Percentiles rank a stretch among this genome's conserved stretches.
Conservation (phyloP, 2,113 vertebrate species). For the Indicator indicator region DNA sequence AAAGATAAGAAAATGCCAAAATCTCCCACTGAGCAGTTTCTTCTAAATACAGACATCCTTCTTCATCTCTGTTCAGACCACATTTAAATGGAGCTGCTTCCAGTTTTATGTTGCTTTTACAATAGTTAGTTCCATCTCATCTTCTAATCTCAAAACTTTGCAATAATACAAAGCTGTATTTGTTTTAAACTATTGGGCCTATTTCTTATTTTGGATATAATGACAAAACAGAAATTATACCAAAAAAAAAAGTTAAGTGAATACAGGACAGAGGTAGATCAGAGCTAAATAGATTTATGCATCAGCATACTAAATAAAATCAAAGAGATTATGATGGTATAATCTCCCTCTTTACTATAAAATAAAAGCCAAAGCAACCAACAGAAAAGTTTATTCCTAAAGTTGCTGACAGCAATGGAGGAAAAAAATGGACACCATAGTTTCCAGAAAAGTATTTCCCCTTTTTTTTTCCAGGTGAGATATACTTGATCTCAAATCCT, state of each 20-base stretch:
- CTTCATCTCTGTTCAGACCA: neutral
- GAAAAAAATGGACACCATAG: neutral
- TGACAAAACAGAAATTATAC: neutral
- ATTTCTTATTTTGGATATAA: neutral
- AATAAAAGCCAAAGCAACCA: neutral
- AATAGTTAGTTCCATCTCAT: neutral
- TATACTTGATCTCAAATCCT: neutral
- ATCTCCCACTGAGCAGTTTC: neutral
- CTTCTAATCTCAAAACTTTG: neutral
- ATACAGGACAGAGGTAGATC: neutral
- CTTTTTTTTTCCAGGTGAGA: neutral
- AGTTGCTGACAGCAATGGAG: neutral
- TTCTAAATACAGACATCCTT: neutral
- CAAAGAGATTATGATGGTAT: neutral
- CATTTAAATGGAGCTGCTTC: neutral
- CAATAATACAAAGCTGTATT: neutral
- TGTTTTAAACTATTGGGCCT: neutral
- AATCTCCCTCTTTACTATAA: neutral
- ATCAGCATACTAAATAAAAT: neutral
- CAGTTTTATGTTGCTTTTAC: neutral
- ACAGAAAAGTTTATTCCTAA: neutral
- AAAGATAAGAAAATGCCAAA: neutral
- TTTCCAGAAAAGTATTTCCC: neutral
- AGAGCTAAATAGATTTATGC: neutral
- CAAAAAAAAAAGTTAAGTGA: neutral